These are phyloP conservation scores for Odontamblyopus rebecca DNA, from an alignment of 2,797 vertebrate species.

Conservation along the genomic window DNA sequence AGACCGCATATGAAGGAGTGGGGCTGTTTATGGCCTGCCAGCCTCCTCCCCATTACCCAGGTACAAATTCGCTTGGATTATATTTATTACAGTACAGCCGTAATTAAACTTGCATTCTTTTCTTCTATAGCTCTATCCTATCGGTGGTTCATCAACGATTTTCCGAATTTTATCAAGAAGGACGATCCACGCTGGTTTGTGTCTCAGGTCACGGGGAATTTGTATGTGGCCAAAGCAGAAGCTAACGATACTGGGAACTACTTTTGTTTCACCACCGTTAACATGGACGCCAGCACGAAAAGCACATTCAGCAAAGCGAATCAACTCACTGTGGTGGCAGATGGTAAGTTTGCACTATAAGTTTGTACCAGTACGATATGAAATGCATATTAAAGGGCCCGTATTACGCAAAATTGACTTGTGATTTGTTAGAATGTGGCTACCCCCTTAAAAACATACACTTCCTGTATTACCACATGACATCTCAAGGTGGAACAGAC, in stretches of 20 bases:
- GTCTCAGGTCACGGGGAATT: conserved; percentile 93
- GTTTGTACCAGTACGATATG: neutral
- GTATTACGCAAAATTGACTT: too few species aligned
- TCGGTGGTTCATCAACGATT: conserved; percentile 94
- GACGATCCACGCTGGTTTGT: conserved; percentile 86
- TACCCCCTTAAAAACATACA: too few species aligned
- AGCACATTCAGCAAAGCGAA: conserved; percentile 94
- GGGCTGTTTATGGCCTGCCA: conserved; percentile 90
- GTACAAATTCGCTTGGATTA: conserved; percentile 60
- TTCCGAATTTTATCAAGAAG: conserved; percentile 89
- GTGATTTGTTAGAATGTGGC: too few species aligned
- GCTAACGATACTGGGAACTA: conserved; percentile 88
- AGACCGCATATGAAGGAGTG: conserved; percentile 85
- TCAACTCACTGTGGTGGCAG: conserved; percentile 84
- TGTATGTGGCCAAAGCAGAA: conserved; percentile 89
- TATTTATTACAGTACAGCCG: neutral
- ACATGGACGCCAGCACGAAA: conserved; percentile 92
- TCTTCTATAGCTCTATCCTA: conserved; percentile 85
- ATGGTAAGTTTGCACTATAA: conserved; percentile 77
- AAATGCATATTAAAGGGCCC: neutral
- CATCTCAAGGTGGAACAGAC: too few species aligned
- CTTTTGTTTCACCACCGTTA: conserved; percentile 93
- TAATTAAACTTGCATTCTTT: neutral
- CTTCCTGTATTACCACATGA: too few species aligned
- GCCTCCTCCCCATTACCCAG: conserved; percentile 93